Percentiles rank a stretch among this genome's conserved stretches.
phyloP scores from a whole-genome alignment of 2,888 invertebrate genomes.

The Parthenolecanium corni region DNA sequence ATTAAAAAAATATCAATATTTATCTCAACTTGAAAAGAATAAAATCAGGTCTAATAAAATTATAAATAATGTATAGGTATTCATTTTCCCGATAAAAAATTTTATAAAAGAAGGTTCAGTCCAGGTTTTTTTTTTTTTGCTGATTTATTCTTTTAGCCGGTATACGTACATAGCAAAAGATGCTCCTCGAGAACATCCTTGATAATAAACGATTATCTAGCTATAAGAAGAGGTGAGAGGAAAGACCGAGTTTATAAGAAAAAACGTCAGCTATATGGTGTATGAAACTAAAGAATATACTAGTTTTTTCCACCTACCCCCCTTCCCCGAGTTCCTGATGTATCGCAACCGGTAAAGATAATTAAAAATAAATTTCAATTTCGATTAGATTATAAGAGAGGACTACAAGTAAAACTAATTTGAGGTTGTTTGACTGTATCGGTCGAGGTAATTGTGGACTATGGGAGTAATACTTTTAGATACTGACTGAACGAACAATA shows the following conservation, averaged over 20 bases:
- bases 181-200: not conserved
- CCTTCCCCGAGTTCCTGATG: not conserved
- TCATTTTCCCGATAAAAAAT: no score
- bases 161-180: conserved; percentile 1
- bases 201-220: conserved; percentile 12
- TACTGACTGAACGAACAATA: conserved; percentile 6
- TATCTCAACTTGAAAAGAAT: no score
- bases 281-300: not conserved
- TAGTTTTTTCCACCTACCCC: not conserved
- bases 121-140: no score
- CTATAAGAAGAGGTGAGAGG: no score
- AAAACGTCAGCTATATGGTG: not conserved
- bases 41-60: no score
- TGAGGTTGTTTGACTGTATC: conserved; percentile 24
- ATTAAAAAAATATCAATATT: no score
- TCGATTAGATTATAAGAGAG: conserved; percentile 28
- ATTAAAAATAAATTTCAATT: conserved; percentile 29
- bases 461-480: conserved; percentile 14
- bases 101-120: no score
- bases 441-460: conserved; percentile 27
- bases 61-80: no score
- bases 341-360: conserved; percentile 26
- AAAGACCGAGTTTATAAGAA: no score
- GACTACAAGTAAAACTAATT: conserved; percentile 29
- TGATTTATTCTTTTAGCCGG: conserved; percentile 13